Conservation (phyloP, 2,113 vertebrate genomes). For the Rallus limicola region DNA sequence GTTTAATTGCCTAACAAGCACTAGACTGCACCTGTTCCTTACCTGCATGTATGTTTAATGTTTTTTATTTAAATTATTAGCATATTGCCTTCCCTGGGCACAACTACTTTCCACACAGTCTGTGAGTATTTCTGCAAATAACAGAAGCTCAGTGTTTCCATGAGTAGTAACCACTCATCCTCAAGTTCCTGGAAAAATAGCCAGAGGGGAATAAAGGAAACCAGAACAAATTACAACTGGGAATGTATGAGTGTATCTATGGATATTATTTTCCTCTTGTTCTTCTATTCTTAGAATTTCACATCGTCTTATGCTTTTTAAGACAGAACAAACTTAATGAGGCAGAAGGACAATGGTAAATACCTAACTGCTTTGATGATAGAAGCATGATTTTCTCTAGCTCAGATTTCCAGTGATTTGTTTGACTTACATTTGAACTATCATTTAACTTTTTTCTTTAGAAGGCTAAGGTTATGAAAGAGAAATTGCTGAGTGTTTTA, state of each 20-base stretch:
- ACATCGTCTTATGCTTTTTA: neutral
- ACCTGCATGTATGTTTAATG: neutral
- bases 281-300: conserved; percentile 12
- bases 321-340: neutral
- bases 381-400: neutral
- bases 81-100: neutral
- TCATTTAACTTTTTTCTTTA: conserved; percentile 3
- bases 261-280: conserved; percentile 19
- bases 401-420: neutral
- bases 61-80: neutral
- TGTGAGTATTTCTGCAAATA: neutral
- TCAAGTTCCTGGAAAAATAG: conserved; percentile 54
- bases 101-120: neutral
- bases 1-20: neutral
- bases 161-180: neutral
- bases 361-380: neutral
- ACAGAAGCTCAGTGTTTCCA: conserved; percentile 17
- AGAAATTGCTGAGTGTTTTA: neutral
- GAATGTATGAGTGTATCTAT: conserved; percentile 30
- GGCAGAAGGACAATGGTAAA: neutral
- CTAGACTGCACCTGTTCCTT: neutral
- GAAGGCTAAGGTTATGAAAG: neutral
- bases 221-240: conserved; percentile 25
- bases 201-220: neutral
- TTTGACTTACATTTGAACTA: neutral